Base-by-base conservation (phyloP, 2,113 vertebrate species). In the Indicator indicator region DNA sequence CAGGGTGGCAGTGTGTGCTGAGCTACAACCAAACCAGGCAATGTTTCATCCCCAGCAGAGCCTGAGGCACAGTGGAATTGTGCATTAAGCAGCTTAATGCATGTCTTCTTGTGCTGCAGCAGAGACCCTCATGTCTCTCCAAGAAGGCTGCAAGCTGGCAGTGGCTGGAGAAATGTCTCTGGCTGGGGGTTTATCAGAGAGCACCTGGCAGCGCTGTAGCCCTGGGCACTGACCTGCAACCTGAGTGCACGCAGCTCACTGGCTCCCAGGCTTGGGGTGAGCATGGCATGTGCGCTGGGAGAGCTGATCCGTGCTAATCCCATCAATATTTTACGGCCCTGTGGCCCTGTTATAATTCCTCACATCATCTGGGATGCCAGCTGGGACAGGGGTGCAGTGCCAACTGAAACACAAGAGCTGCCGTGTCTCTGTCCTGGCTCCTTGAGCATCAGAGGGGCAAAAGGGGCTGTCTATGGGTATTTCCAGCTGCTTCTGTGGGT, bases 261-360 rank as follows among this genome's bases (percentile, higher is more conserved):
- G 4, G 48, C 87, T 83, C 81, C 65, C 5, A 1, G 83, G 64
- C 89, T 77, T 6, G 1, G 79, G 87, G 78, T 1, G 18, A 83
- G 89, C 1, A 1, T 46, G 16, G 87, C 46, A 0, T 36, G 74
- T 28, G 78, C 1, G 26, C 87, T 23, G 69, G 64, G 82, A 96
- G 90, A 96, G 85, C 78, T 96, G 94, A 96, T 91, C 95, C 15
- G 7, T 1, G 2, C 88, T 94, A 96, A 95, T 94, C 93, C 94
- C 93, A 92, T 92, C 86, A 94, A 95, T 91, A 94, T 94, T 95
- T 93, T 84, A 95, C 59, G 36, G 78, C 2, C 26, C 50, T 24
- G 11, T 93, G 91, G 78, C 65, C 71, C 78, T 82, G 93, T 93
- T 95, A 84, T 54, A 82, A 83, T 79, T 89, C 68, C 87, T 72